Evolutionary conservation across 1,140 invertebrate genomes (phyloP).

Genomic region (Agraylea sexmaculata): DNA sequence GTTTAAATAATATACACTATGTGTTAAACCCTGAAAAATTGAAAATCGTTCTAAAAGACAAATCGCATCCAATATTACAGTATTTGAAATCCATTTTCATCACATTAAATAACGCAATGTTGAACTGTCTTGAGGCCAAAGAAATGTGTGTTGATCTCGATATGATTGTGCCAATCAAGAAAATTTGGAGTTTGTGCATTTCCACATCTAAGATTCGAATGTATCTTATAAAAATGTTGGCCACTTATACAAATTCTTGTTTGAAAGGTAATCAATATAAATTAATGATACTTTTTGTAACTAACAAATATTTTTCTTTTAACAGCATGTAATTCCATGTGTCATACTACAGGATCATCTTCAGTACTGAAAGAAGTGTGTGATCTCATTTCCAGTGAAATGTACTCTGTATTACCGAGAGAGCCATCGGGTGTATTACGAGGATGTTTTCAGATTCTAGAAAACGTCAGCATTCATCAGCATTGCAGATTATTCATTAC

Average conservation of each 20-base stretch:
- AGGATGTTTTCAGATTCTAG: slow-evolving; percentile 14
- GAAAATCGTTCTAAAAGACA: slow-evolving; percentile 10
- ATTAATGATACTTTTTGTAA: not conserved
- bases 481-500: slow-evolving; percentile 17
- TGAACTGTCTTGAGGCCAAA: slow-evolving; percentile 15
- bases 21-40: slow-evolving; percentile 7
- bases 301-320: slow-evolving; percentile 1
- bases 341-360: slow-evolving; percentile 9
- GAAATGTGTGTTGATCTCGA: slow-evolving; percentile 12
- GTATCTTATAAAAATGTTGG: slow-evolving; percentile 17
- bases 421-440: slow-evolving; percentile 8
- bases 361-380: slow-evolving; percentile 16
- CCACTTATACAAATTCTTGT: slow-evolving; percentile 16
- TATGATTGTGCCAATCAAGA: slow-evolving; percentile 17
- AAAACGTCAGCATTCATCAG: slow-evolving; percentile 16
- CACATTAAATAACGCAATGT: slow-evolving; percentile 13
- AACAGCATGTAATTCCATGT: slow-evolving; percentile 17
- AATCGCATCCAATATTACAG: slow-evolving; percentile 10
- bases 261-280: slow-evolving; percentile 12
- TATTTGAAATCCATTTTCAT: slow-evolving; percentile 16
- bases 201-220: slow-evolving; percentile 10
- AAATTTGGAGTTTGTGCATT: slow-evolving; percentile 18
- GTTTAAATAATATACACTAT: slow-evolving; percentile 16
- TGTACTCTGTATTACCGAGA: slow-evolving; percentile 13
- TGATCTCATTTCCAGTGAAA: slow-evolving; percentile 17